Base-by-base conservation (phyloP, 2,888 invertebrate genomes). In the Spodoptera littoralis region DNA sequence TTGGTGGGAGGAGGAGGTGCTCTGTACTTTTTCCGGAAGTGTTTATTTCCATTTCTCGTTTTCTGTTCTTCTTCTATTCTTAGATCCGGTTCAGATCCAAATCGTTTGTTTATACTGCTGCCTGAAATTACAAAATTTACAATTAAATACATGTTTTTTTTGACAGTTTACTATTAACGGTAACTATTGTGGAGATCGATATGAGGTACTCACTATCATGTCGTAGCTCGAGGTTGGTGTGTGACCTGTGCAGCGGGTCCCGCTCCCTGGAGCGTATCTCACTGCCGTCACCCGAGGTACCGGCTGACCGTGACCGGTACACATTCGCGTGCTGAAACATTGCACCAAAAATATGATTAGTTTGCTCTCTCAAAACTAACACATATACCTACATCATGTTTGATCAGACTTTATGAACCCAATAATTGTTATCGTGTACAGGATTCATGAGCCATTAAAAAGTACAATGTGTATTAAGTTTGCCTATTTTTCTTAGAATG, bases 51-150 rank as follows among this genome's bases (percentile, higher is more conserved):
- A 75, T 80, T 86, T 84, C 85, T 89, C 63, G 84, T 78, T 64
- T 92, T 92, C 55, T 90, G 89, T 71, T 94, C 93, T 67, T 94
- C 92, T 83, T 92, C 91, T 71, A 88, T 84, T 47, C 94, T 88
- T 44, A 97, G 90, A 88, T 97, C 97, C 18, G 97, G 97, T 84
- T 97, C 97, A 54, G 97, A 97, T 54, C 96, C 97, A 86, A 96
- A 97, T 77, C 95, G 92, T 86, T 96, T 96, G 64, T 86, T 92
- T 47, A 90, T 63, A 69, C 79, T 85, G 68, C 84, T 89, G 73
- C 84, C 93, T 93, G 86, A 2, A 90, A 88, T 42, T n/a, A 47
- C 3, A 12, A 42, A 24, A 9, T 11, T 24, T 24, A 3, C 4
- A 12, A 24, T 22, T 24, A 36, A 36, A 36, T 8, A 6, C 0